Base-by-base conservation (phyloP, 2,113 vertebrate genomes). In the Sigmodon hispidus region DNA sequence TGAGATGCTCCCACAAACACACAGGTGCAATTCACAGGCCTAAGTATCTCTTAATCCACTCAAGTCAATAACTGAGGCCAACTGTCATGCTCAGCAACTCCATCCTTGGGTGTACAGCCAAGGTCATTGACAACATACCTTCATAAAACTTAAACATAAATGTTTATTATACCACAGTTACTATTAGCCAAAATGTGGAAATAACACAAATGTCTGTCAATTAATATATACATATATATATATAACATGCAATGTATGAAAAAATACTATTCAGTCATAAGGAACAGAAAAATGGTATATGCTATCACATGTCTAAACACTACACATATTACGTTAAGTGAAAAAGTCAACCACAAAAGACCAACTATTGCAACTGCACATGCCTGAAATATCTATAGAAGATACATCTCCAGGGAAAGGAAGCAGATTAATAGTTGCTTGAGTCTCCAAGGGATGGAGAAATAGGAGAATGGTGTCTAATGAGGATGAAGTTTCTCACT, bases 271-370 rank as follows among this genome's bases (percentile, higher is more conserved):
- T 81, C 22, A 45, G 9, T n/a, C 65, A 76, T 72, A 89, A 91
- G 45, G 13, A 83, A 87, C n/a, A 31, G 65, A 79, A n/a, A 65
- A 77, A 43, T 87, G 6, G 83, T 24, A 76, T 0, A 9, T 65
- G 21, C 79, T 59, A 65, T 26, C 90, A 65, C 36, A 88, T 24
- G 7, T 50, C 87, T 72, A 57, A 90, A 84, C n/a, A 7, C 61
- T 79, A 7, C 76, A 92, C 63, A 90, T 34, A 87, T 72, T 50
- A 36, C 10, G 21, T 45, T 72, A 92, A 73, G 29, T 79, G 11
- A 69, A 93, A 90, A 94, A 34, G 50, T 57, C 89, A 93, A 45
- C 70, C 81, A 88, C 12, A 67, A 73, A 92, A 55, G 22, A 48
- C 6, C 45, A 91, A 8, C 50, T 59, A 81, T 24, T 70, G 0